Evolutionary conservation across 1,140 invertebrate species (phyloP).

Genomic region (Bombus terrestris): DNA sequence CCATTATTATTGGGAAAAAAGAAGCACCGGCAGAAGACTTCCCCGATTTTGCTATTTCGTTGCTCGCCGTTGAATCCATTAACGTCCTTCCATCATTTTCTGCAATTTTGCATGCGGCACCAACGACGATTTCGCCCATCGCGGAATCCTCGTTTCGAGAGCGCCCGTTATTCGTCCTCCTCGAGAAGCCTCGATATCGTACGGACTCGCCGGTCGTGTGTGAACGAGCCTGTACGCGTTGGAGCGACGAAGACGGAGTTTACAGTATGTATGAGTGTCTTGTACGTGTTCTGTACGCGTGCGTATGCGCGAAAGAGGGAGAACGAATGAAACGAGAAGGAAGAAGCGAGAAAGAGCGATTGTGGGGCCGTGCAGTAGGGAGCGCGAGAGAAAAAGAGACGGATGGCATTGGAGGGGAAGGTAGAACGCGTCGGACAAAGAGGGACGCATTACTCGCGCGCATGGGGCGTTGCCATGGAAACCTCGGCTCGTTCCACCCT

Average conservation of each 20-base stretch:
- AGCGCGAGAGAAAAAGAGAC: conserved; percentile 33
- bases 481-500: conserved; percentile 78
- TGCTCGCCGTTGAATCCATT: conserved; percentile 35
- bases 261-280: not conserved
- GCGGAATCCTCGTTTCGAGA: conserved; percentile 59
- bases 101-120: conserved; percentile 50
- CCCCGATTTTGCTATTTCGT: conserved; percentile 15
- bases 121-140: conserved; percentile 52
- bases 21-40: not conserved
- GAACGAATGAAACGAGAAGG: conserved; percentile 3
- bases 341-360: conserved; percentile 21
- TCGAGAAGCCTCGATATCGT: conserved; percentile 63
- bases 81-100: conserved; percentile 46
- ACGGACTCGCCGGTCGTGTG: conserved; percentile 46
- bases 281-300: not conserved
- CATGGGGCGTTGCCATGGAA: conserved; percentile 82
- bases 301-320: conserved; percentile 6
- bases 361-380: conserved; percentile 6
- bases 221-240: conserved; percentile 63
- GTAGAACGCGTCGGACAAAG: conserved; percentile 63
- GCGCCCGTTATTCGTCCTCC: conserved; percentile 64
- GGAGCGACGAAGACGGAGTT: conserved; percentile 26
- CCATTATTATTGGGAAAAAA: not conserved
- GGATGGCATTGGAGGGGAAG: conserved; percentile 46
- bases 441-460: conserved; percentile 75